Evolutionary conservation across 2,797 vertebrate genomes (phyloP).

Genomic region (Acipenser transmontanus): DNA sequence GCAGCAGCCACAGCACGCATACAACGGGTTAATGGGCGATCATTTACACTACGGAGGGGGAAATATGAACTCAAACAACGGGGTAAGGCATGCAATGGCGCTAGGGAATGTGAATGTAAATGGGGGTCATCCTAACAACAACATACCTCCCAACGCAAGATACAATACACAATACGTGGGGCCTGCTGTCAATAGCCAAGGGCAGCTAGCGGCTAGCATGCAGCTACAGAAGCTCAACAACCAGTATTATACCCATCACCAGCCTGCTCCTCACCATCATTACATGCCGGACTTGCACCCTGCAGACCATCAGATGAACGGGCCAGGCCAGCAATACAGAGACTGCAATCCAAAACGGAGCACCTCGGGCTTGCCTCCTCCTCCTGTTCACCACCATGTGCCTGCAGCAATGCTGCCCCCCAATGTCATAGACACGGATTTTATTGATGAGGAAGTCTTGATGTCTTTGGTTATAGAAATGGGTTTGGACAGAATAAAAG

Average conservation of each 20-base stretch:
- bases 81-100: conserved; percentile 68
- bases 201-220: conserved; percentile 76
- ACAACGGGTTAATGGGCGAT: conserved; percentile 71
- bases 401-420: conserved; percentile 75
- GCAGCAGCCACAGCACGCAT: conserved; percentile 57
- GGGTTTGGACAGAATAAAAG: conserved; percentile 83
- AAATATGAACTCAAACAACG: conserved; percentile 60
- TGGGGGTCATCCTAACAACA: conserved; percentile 61
- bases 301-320: conserved; percentile 67
- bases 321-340: conserved; percentile 71
- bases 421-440: conserved; percentile 84
- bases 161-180: conserved; percentile 73
- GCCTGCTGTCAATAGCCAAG: conserved; percentile 60
- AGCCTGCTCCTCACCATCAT: conserved; percentile 69
- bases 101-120: conserved; percentile 54
- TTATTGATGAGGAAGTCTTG: conserved; percentile 81
- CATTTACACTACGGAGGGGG: conserved; percentile 73
- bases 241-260: conserved; percentile 77
- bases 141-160: conserved; percentile 59
- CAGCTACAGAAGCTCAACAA: conserved; percentile 83
- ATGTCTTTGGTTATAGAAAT: conserved; percentile 83
- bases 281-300: conserved; percentile 78
- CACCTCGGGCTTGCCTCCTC: conserved; percentile 50
- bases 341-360: conserved; percentile 73
- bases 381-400: conserved; percentile 62